These are phyloP conservation scores for Poeciliopsis paucimaculata DNA, from an alignment of 2,797 vertebrate species.

Conservation along the genomic window DNA sequence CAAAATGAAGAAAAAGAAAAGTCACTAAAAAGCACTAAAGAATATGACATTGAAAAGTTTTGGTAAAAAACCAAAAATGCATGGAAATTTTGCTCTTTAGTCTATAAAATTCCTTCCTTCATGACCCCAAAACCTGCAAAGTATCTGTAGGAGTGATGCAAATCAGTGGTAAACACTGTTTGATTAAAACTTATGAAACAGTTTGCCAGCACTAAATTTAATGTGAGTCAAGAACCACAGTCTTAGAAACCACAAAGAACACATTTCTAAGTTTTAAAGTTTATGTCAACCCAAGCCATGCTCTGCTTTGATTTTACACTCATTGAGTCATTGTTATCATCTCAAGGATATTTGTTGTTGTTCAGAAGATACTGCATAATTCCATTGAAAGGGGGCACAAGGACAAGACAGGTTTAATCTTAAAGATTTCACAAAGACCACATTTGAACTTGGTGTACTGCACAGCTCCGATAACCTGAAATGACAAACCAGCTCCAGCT, in stretches of 20 bases:
- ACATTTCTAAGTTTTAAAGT: not conserved
- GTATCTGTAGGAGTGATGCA: not conserved
- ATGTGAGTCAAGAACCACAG: not conserved
- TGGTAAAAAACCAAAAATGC: not conserved
- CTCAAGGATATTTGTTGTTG: not conserved
- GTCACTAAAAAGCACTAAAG: not conserved
- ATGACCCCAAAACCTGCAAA: not conserved
- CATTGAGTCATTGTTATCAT: constrained; percentile 7
- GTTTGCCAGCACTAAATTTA: not conserved
- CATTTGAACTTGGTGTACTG: constrained; percentile 33
- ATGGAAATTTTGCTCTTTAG: not conserved
- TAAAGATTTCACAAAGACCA: constrained; percentile 40
- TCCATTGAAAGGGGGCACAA: constrained; percentile 33
- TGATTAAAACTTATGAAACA: not conserved
- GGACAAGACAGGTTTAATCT: constrained; percentile 33
- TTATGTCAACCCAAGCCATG: not conserved
- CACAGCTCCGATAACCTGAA: constrained; percentile 51
- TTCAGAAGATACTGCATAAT: constrained; percentile 16
- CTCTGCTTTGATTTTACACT: constrained; percentile 12
- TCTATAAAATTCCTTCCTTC: not conserved
- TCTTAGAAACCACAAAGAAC: not conserved
- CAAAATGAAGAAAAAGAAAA: not conserved
- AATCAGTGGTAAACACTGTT: not conserved
- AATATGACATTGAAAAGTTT: not conserved
- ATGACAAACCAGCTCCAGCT: constrained; percentile 60